phyloP scores from a whole-genome alignment of 2,888 invertebrate genomes.

The Melinaea marsaeus region DNA sequence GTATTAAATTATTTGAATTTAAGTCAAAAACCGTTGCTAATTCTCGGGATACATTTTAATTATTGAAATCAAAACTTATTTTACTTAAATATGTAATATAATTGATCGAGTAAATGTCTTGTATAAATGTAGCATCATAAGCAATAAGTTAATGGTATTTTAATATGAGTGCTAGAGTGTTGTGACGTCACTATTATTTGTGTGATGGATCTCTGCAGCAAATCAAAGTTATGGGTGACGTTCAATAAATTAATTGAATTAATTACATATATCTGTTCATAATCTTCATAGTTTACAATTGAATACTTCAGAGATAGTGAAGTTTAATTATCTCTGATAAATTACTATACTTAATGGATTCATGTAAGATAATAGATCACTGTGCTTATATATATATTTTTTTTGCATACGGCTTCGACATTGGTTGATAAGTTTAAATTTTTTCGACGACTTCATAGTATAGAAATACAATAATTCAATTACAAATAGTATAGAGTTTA shows the following conservation, averaged over 20 bases:
- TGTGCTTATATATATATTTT: too few species aligned
- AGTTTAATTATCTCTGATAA: too few species aligned
- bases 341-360: too few species aligned
- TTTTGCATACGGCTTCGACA: too few species aligned
- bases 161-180: constrained; percentile 26
- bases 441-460: too few species aligned
- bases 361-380: too few species aligned
- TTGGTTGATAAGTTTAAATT: too few species aligned
- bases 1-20: constrained; percentile 3
- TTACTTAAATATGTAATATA: too few species aligned
- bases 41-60: not conserved
- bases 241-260: not conserved
- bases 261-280: not conserved
- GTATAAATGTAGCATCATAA: constrained; percentile 23
- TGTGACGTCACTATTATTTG: constrained; percentile 9
- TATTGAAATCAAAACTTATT: not conserved
- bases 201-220: constrained; percentile 5
- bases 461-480: too few species aligned
- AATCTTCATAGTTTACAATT: not conserved
- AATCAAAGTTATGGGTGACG: constrained; percentile 5
- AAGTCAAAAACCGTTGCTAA: not conserved
- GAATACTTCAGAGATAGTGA: not conserved
- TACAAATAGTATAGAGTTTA: too few species aligned
- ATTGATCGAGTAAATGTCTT: constrained; percentile 7
- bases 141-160: constrained; percentile 34